Conservation (phyloP, 1,140 invertebrate species). For the Bilobella aurantiaca region DNA sequence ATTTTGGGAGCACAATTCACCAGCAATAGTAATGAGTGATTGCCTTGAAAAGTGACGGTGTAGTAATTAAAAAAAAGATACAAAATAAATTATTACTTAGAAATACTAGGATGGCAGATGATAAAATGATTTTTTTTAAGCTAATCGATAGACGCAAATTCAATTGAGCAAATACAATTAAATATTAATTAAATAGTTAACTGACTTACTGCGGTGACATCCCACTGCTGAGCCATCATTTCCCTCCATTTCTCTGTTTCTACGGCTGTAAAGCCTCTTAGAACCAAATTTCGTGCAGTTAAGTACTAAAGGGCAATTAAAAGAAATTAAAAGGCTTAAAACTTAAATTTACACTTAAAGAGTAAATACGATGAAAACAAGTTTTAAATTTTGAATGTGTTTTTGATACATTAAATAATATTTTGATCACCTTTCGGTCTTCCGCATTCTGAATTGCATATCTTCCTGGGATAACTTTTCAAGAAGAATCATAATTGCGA, state of each 20-base stretch:
- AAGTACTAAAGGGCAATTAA: not conserved
- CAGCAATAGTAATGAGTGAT: no score
- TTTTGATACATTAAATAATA: no score
- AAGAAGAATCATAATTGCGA: not conserved
- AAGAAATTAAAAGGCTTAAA: not conserved
- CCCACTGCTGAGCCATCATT: conserved; percentile 10
- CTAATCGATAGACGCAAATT: no score
- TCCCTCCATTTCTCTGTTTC: conserved; percentile 3
- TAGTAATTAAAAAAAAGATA: no score
- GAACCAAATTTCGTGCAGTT: conserved; percentile 4
- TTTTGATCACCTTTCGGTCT: conserved; percentile 2
- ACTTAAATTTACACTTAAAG: no score
- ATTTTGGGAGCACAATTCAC: no score
- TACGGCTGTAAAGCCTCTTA: not conserved
- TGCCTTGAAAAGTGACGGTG: no score
- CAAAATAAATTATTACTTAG: no score
- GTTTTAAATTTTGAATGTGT: no score
- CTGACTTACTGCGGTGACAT: not conserved
- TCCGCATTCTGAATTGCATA: conserved; percentile 13
- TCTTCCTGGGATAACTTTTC: not conserved
- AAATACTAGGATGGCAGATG: no score
- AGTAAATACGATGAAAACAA: no score
- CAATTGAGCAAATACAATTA: not conserved
- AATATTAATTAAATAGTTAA: not conserved
- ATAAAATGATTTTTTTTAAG: not conserved